Evolutionary conservation across 2,797 vertebrate genomes (phyloP), one percentile per base, ranked within the genome.

Genomic region (Falco naumanni): DNA sequence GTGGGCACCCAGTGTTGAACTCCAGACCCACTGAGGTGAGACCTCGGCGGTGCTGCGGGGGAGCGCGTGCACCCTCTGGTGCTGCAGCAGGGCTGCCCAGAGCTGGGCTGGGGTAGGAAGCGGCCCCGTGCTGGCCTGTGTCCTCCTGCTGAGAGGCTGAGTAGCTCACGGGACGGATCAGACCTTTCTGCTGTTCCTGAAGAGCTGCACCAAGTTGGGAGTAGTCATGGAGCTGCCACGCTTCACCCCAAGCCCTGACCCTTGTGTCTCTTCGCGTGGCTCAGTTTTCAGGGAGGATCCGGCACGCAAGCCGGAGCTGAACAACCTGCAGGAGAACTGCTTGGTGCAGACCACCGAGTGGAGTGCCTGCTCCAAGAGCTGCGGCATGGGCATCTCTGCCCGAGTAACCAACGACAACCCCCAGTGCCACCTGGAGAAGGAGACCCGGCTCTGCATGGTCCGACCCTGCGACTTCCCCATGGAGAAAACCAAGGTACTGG

Each of bases 261-360:
- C 12, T 56, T 84, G 82, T 63, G 53, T 76, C 43, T 85, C 37
- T 84, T 68, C 5, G 8, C 26, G 18, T 15, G 51, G 34, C 86
- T 94, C 97, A 97, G 98, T 97, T 70, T 97, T 97, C 91, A 97
- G 96, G 72, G 96, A 97, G 41, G 92, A 85, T 5, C 92, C 97
- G 14, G 76, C 92, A 26, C 89, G 56, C 9, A 93, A 90, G 34
- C 96, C 83, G 0, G 93, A 95, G 51, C 50, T 69, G 39, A 98
- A 98, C 61, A 97, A 86, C 56, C 95, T 98, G 34, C 97, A 97
- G 84, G 97, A 98, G 70, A 98, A 98, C 96, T 99, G 98, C 89
- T 93, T 99, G 56, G 97, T 98, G 83, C 98, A 98, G 96, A 98
- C 98, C 60, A 98, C 98, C 0, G 96, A 97, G 65, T 98, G 98